Evolutionary conservation across 2,888 invertebrate species (phyloP).

Genomic region (Melipona bicolor): DNA sequence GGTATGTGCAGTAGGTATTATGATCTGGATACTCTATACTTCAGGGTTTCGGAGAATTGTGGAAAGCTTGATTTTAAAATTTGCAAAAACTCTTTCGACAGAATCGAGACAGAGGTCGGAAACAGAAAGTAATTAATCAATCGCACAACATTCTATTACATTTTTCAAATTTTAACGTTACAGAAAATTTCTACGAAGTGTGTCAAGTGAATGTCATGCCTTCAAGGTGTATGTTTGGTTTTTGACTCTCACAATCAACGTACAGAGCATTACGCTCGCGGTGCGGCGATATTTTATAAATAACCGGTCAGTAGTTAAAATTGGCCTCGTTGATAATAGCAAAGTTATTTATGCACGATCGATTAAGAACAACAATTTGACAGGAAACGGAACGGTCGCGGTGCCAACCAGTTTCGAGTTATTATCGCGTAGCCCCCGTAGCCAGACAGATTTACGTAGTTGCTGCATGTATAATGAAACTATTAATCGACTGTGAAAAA

Average conservation of each 20-base stretch:
- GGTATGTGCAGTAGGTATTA: too few relatives aligned
- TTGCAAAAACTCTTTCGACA: too few relatives aligned
- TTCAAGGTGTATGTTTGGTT: too few relatives aligned
- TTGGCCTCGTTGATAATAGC: conserved; percentile 8
- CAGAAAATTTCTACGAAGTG: too few relatives aligned
- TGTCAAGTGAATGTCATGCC: too few relatives aligned
- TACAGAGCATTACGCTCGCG: not conserved
- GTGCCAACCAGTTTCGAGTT: conserved; percentile 42
- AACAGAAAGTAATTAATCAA: too few relatives aligned
- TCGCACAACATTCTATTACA: too few relatives aligned
- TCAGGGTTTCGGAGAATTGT: too few relatives aligned
- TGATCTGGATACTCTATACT: too few relatives aligned
- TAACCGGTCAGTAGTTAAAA: conserved; percentile 12
- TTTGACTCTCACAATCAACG: not conserved
- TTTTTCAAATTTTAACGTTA: too few relatives aligned
- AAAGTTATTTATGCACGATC: not conserved
- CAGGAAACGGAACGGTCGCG: conserved; percentile 7
- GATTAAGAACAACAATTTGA: conserved; percentile 32
- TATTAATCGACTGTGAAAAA: conserved; percentile 24
- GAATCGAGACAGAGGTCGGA: too few relatives aligned
- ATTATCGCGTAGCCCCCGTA: conserved; percentile 27
- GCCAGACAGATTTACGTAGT: conserved; percentile 46
- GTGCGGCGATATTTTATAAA: conserved; percentile 16
- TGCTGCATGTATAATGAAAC: conserved; percentile 18
- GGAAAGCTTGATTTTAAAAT: too few relatives aligned